A percentile compares a stretch with the other conserved stretches of the same genome.
Conservation (phyloP, 2,888 invertebrate species). For the Drosophila emarginata region DNA sequence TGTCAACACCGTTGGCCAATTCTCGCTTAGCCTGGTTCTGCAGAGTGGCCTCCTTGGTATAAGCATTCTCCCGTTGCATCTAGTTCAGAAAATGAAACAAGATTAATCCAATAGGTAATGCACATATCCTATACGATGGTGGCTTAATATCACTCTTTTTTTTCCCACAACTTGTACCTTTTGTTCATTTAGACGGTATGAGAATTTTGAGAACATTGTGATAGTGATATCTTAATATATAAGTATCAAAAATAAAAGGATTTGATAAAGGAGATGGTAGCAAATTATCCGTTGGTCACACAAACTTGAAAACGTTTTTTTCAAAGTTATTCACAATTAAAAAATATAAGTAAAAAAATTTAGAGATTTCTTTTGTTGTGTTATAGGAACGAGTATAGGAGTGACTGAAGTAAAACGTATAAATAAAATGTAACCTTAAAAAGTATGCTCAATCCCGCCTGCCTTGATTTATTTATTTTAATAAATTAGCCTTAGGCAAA, state of each 20-base stretch:
- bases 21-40: constrained; percentile 89
- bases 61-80: constrained; percentile 74
- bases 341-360: background rate
- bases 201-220: background rate
- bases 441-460: background rate
- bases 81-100: constrained; percentile 25
- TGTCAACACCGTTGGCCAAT: constrained; percentile 84
- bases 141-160: background rate
- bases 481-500: background rate
- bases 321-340: background rate
- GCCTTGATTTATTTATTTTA: background rate
- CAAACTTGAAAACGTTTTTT: background rate
- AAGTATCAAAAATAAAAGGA: background rate
- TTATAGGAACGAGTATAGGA: background rate
- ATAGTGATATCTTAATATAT: background rate
- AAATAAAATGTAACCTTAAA: background rate
- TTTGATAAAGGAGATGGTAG: background rate
- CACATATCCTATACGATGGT: too few species aligned
- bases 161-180: background rate
- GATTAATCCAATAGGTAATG: background rate
- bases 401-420: background rate
- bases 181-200: background rate
- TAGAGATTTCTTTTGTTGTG: background rate
- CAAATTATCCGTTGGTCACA: background rate
- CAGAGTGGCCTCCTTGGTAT: constrained; percentile 88